Evolutionary conservation across 2,888 invertebrate genomes (phyloP), one percentile per base, ranked within the genome.

Genomic region (Scaptomyza caliginosa): DNA sequence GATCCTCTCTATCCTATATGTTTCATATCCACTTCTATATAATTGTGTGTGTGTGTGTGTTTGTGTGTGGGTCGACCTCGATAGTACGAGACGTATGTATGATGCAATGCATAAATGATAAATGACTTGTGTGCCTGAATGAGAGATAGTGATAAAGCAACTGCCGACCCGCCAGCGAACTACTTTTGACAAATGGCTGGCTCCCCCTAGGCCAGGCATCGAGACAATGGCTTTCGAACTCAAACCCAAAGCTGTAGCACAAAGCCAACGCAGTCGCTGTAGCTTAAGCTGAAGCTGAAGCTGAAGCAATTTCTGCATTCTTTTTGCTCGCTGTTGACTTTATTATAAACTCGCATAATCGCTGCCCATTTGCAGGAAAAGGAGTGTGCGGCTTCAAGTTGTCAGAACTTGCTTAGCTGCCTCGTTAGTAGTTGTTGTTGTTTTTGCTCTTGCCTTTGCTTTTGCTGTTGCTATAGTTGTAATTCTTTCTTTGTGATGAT

Each of bases 311-410:
- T 49, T 36, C 28, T 23, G 52, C 48, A 21, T 46, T 34, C 42
- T 45, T 40, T 62, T 56, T 23, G 28, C 17, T 60, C 39, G 49
- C 57, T 43, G 52, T 58, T 66, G 77, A 73, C 80, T 77, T 75
- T 82, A 83, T 85, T 80, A 85, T 83, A 83, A 83, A 83, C 83
- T 83, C 80, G 72, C 80, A 83, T 83, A 83, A 83, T 83, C 83
- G 86, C 62, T 64, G 64, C 38, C 77, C 77, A 77, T 74, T 82
- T 71, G 59, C 34, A 16, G 34, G 16, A 42, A 24, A 46, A 39
- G 50, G 57, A 55, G 58, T 45, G 54, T 36, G 23, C 19, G 54
- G 55, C 60, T 74, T 68, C 48, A 77, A 81, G 63, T 79, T 82
- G 81, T 80, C 76, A 69, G 84, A 46, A 72, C 64, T 80, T 75